A percentile compares a stretch with the other conserved stretches of the same genome.
These are phyloP conservation scores for Cynodonichthys magdalenae DNA, from an alignment of 2,797 vertebrate species.

Conservation along the genomic window DNA sequence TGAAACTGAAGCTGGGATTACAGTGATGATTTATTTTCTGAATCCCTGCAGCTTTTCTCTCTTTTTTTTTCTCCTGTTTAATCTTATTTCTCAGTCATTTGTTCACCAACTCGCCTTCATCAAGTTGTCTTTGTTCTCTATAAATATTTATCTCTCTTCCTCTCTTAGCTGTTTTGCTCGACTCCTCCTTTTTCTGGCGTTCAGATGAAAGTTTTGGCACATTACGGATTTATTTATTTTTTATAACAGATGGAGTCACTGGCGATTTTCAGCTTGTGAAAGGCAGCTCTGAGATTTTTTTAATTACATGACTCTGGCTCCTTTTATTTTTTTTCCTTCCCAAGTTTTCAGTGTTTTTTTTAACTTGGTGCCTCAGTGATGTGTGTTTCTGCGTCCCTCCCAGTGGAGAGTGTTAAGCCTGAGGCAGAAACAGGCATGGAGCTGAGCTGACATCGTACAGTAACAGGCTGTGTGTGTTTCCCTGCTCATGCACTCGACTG, in stretches of 20 bases:
- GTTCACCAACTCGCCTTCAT: conserved; percentile 24
- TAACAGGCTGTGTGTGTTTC: conserved; percentile 10
- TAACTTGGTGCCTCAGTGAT: conserved; percentile 10
- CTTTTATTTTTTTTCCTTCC: not conserved
- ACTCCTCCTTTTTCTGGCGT: conserved; percentile 38
- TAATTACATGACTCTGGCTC: conserved; percentile 1
- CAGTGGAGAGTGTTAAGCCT: conserved; percentile 25
- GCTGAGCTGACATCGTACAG: conserved; percentile 8
- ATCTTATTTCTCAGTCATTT: conserved; percentile 24
- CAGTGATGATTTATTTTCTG: conserved; percentile 23
- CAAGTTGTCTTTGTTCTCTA: conserved; percentile 21
- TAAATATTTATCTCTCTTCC: conserved; percentile 23
- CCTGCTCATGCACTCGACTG: not conserved
- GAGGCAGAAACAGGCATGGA: conserved; percentile 15
- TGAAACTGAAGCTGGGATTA: conserved; percentile 32
- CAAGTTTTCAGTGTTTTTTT: conserved; percentile 9
- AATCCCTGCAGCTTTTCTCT: not conserved
- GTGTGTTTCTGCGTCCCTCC: conserved; percentile 10
- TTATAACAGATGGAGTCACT: conserved; percentile 52
- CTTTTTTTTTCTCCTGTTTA: conserved; percentile 29
- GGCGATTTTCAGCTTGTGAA: conserved; percentile 25
- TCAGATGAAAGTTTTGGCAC: conserved; percentile 30
- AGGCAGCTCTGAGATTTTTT: conserved; percentile 14
- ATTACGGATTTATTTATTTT: conserved; percentile 24
- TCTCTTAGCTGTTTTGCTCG: conserved; percentile 1